Evolutionary conservation across 2,113 vertebrate genomes (phyloP), one percentile per base, ranked within the genome.

Genomic region (Turdus rufiventris): DNA sequence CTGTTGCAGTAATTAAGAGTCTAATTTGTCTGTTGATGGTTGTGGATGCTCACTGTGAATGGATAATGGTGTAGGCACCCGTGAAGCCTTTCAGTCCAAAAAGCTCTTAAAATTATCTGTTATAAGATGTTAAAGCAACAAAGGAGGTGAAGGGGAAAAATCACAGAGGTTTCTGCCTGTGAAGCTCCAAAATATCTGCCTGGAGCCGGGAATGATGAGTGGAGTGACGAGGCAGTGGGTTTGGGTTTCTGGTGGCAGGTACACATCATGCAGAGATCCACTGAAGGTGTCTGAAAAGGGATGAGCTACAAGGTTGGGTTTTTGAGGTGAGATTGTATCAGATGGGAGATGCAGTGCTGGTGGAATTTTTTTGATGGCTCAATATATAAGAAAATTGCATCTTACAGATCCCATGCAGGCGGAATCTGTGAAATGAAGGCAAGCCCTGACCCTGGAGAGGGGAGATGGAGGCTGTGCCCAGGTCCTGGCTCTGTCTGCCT

Each of bases 151-250:
- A 84, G 14, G n/a, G 51, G 57, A 3, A 80, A 89, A 86, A 67
- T 12, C 26, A 21, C 18, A 15, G 36, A 29, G 20, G 9, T 67
- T 84, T 89, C 54, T 79, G 14, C 33, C 40, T 43, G 18, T 36
- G 60, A 68, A 73, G 42, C 18, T 45, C 60, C 36, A 31, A 19
- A 25, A 15, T 28, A 5, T 45, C n/a, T 92, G 34, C 21, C 54
- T 78, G 65, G 56, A 88, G 23, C 47, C 45, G 56, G 74, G 36
- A 43, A 47, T 2, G 4, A 51, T 4, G 45, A 43, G 73, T 38
- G 54, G 45, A 43, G 73, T 34, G 54, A 34, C 0, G 0, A 79
- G 67, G 47, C 19, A 34, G 38, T 0, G 9, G 29, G 31, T 54
- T 62, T n/a, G 43, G 13, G 5, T 54, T 66, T 78, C 48, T 1